Conservation (phyloP, 1,140 invertebrate species). For the Procambarus virginalis region DNA sequence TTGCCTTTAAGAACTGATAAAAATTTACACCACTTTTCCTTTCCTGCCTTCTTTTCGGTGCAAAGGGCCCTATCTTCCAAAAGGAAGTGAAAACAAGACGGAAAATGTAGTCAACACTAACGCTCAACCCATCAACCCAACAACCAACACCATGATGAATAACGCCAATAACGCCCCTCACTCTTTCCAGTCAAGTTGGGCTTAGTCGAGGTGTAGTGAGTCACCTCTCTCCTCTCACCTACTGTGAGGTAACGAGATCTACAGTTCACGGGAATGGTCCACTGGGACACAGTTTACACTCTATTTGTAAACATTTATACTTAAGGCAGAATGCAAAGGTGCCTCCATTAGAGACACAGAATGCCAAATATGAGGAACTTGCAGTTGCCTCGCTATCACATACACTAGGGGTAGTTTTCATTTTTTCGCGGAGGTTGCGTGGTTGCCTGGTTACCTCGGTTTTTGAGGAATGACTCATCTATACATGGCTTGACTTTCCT, state of each 20-base stretch:
- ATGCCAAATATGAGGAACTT: constrained; percentile 50
- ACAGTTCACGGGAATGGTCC: constrained; percentile 61
- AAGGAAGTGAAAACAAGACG: constrained; percentile 66
- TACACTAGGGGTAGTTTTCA: constrained; percentile 60
- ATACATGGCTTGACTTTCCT: constrained; percentile 55
- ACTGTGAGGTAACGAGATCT: constrained; percentile 65
- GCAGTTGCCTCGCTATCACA: constrained; percentile 49
- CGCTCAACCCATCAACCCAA: constrained; percentile 54
- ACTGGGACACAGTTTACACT: constrained; percentile 62
- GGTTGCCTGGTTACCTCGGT: constrained; percentile 61
- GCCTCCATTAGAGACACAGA: constrained; percentile 66
- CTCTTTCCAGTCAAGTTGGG: constrained; percentile 66
- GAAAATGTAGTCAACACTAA: constrained; percentile 59
- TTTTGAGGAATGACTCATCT: constrained; percentile 58
- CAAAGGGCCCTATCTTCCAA: constrained; percentile 63
- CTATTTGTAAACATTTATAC: constrained; percentile 66
- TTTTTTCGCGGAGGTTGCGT: constrained; percentile 62
- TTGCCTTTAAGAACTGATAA: constrained; percentile 59
- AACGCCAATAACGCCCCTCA: constrained; percentile 61
- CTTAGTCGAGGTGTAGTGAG: constrained; percentile 68
- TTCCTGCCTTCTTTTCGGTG: constrained; percentile 65
- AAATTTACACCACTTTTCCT: constrained; percentile 67
- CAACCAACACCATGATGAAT: constrained; percentile 57
- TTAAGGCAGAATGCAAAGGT: constrained; percentile 59
- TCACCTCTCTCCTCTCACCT: constrained; percentile 61